Conservation (phyloP, 2,888 invertebrate species). For the Colletes collaris region DNA sequence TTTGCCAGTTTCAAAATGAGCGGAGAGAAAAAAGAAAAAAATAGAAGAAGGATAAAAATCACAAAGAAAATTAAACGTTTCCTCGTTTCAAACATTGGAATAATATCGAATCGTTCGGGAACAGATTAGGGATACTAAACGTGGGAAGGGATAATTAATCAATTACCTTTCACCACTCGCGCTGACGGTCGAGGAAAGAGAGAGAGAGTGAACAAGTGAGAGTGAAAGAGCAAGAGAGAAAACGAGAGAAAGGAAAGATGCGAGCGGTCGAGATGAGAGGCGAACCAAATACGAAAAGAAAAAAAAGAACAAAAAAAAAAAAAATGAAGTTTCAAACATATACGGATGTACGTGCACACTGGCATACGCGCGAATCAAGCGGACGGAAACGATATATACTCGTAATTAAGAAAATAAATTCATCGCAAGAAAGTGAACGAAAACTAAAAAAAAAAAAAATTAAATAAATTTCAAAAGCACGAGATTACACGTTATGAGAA, state of each 20-base stretch:
- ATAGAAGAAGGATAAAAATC: not conserved
- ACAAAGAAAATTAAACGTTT: not conserved
- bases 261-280: constrained; percentile 60
- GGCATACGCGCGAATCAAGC: constrained; percentile 52
- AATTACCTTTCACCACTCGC: constrained; percentile 44
- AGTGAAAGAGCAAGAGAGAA: constrained; percentile 65
- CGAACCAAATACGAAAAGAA: constrained; percentile 48
- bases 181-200: constrained; percentile 61
- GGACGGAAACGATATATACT: constrained; percentile 31
- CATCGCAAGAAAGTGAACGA: constrained; percentile 2
- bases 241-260: constrained; percentile 66
- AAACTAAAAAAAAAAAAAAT: not conserved
- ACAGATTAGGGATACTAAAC: not conserved
- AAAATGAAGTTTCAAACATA: constrained; percentile 9
- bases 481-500: constrained; percentile 43
- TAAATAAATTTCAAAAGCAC: not conserved
- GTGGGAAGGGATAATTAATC: constrained; percentile 13
- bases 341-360: constrained; percentile 23
- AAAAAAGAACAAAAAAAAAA: constrained; percentile 15
- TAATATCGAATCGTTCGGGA: not conserved
- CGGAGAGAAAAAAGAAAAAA: not conserved
- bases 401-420: constrained; percentile 7
- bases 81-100: constrained; percentile 12
- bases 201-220: constrained; percentile 69
- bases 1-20: constrained; percentile 29